Conservation (phyloP, 2,113 vertebrate species). For the Eleginops maclovinus region DNA sequence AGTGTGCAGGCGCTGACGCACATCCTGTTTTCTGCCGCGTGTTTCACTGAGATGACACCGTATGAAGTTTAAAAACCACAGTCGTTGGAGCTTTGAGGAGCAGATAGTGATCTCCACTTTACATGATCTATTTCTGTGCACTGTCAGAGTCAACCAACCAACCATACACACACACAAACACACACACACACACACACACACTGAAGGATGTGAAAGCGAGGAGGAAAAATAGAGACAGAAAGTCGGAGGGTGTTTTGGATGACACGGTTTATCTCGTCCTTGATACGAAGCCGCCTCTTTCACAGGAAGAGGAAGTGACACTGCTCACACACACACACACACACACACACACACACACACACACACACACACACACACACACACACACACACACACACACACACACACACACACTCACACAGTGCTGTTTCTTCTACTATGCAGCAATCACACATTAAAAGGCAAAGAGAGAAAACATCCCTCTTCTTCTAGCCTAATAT, state of each 20-base stretch:
- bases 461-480: not conserved
- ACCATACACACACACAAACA: slow-evolving; percentile 8
- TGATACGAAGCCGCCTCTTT: slow-evolving; percentile 20
- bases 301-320: slow-evolving; percentile 69
- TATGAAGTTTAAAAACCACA: slow-evolving; percentile 32
- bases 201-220: slow-evolving; percentile 22
- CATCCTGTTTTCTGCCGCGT: slow-evolving; percentile 44
- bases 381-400: not conserved
- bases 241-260: slow-evolving; percentile 28
- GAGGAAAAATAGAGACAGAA: not conserved
- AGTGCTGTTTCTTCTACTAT: not conserved
- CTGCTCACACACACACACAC: not conserved
- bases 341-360: not conserved
- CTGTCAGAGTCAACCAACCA: not conserved
- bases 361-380: not conserved
- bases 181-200: slow-evolving; percentile 13
- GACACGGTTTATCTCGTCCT: slow-evolving; percentile 44
- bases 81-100: slow-evolving; percentile 29
- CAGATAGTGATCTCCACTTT: slow-evolving; percentile 59
- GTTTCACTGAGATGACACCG: slow-evolving; percentile 4
- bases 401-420: not conserved
- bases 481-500: not conserved
- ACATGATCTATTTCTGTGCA: slow-evolving; percentile 68
- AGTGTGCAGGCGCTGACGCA: slow-evolving; percentile 45
- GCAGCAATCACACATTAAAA: slow-evolving; percentile 6